phyloP scores from a whole-genome alignment of 2,888 invertebrate species.

The Daptonema setosum region DNA sequence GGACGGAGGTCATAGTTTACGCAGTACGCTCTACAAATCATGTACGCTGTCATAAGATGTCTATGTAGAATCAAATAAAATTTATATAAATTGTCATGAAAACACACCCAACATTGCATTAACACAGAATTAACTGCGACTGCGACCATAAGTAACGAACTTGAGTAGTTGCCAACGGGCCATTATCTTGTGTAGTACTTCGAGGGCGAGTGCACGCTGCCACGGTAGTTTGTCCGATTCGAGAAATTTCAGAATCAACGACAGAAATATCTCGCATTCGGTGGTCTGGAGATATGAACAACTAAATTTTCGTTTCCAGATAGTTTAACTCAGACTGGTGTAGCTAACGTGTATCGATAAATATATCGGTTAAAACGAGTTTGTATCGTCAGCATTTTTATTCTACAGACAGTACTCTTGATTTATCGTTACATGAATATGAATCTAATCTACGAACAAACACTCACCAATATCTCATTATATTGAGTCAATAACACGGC shows the following conservation, averaged over 20 bases:
- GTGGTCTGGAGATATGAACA: conserved; percentile 69
- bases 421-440: background rate
- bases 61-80: too few relatives aligned
- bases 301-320: too few relatives aligned
- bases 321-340: too few relatives aligned
- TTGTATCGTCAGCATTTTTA: too few relatives aligned
- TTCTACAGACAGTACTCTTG: background rate
- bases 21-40: conserved; percentile 37
- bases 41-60: too few relatives aligned
- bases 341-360: too few relatives aligned
- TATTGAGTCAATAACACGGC: conserved; percentile 78
- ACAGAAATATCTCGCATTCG: conserved; percentile 93
- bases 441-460: background rate
- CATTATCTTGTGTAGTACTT: conserved; percentile 80
- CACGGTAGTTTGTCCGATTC: conserved; percentile 86
- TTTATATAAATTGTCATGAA: background rate
- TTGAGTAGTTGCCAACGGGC: conserved; percentile 64
- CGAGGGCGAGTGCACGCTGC: conserved; percentile 81
- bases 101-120: conserved; percentile 9
- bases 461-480: conserved; percentile 57
- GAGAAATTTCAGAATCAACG: conserved; percentile 81
- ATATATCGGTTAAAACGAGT: too few relatives aligned
- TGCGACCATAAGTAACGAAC: conserved; percentile 13
- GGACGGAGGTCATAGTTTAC: conserved; percentile 83
- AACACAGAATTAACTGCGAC: too few relatives aligned